These are phyloP conservation scores for Natator depressus DNA, from an alignment of 2,113 vertebrate species.

Conservation along the genomic window DNA sequence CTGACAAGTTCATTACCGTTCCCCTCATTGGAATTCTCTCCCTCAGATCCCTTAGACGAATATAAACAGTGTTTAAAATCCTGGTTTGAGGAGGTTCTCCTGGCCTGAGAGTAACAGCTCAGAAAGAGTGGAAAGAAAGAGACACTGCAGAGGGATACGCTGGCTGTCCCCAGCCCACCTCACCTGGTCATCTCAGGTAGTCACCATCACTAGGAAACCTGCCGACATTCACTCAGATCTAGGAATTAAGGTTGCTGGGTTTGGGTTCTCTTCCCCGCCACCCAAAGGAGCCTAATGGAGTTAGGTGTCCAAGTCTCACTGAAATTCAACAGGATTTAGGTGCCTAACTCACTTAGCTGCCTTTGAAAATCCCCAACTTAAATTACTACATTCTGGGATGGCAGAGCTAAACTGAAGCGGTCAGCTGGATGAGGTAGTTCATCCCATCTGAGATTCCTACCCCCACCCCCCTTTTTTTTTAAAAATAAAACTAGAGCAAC, in stretches of 20 bases:
- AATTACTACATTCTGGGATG: not conserved
- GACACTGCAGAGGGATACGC: not conserved
- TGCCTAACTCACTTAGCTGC: not conserved
- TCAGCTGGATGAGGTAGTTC: not conserved
- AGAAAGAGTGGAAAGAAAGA: not conserved
- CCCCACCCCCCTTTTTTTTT: not conserved
- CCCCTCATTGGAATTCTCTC: slow-evolving; percentile 9
- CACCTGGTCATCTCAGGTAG: not conserved
- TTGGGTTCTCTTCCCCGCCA: not conserved
- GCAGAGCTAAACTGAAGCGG: not conserved
- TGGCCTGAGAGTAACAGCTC: accelerated
- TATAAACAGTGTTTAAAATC: not conserved
- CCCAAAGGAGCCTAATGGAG: not conserved
- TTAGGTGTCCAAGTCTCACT: no score
- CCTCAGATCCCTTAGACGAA: not conserved
- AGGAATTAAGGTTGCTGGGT: not conserved
- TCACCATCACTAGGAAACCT: not conserved
- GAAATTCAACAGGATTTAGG: not conserved
- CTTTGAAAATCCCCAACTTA: not conserved
- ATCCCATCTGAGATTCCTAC: not conserved
- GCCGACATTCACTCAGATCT: no score
- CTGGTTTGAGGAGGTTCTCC: not conserved
- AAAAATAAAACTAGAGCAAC: not conserved
- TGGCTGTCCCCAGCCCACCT: not conserved
- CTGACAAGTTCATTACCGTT: slow-evolving; percentile 35